Evolutionary conservation across 2,113 vertebrate species (phyloP).

Genomic region (Indri indri): DNA sequence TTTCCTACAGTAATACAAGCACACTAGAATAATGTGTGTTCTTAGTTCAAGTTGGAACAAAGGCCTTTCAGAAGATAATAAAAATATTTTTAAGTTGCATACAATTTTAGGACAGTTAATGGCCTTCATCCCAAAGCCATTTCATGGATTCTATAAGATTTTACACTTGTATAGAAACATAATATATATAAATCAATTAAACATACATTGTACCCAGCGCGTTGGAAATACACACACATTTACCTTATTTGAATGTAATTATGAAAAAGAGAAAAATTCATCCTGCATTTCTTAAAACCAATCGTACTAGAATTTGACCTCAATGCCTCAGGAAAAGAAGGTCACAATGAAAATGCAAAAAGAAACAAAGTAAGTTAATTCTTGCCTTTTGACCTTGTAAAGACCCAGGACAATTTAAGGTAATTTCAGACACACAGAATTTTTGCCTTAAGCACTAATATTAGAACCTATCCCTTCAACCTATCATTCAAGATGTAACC

Average conservation of each 20-base stretch:
- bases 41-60: background rate
- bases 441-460: slow-evolving; percentile 19
- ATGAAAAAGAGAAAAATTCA: background rate
- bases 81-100: background rate
- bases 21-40: background rate
- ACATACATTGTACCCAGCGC: background rate
- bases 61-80: background rate
- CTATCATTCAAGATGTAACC: background rate
- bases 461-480: background rate
- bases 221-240: background rate
- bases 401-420: slow-evolving; percentile 11
- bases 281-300: background rate
- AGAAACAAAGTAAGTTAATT: slow-evolving; percentile 45
- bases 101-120: background rate
- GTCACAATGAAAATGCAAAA: slow-evolving; percentile 43
- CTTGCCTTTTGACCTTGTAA: slow-evolving; percentile 37
- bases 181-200: background rate
- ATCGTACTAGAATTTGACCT: slow-evolving; percentile 19
- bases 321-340: background rate
- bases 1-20: background rate
- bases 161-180: background rate
- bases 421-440: background rate
- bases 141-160: background rate
- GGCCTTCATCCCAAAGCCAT: background rate
- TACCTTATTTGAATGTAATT: slow-evolving; percentile 34